Percentiles rank a stretch among this genome's conserved stretches.
These are phyloP conservation scores for Motacilla tschutschensis DNA, from an alignment of 2,113 vertebrate species.

Conservation along the genomic window DNA sequence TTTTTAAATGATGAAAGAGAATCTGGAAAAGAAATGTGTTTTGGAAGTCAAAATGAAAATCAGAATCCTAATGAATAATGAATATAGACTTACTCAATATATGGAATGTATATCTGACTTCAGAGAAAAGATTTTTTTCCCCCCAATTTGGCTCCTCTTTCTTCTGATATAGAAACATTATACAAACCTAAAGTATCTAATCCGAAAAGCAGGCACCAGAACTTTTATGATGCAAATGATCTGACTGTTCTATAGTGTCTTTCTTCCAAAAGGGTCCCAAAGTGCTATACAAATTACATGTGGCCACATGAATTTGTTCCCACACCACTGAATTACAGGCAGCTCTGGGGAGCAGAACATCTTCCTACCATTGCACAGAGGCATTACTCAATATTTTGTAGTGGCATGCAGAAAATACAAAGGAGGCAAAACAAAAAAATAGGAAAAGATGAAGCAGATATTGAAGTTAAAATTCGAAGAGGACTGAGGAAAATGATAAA, in stretches of 20 bases:
- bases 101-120: constrained; percentile 18
- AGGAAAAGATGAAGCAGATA: not conserved
- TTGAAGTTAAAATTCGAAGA: not conserved
- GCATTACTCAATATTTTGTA: not conserved
- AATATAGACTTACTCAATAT: not conserved
- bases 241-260: constrained; percentile 27
- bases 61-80: not conserved
- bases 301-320: constrained; percentile 27
- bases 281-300: constrained; percentile 37
- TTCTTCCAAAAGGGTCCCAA: constrained; percentile 39
- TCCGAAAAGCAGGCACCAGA: constrained; percentile 23
- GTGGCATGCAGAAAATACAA: not conserved
- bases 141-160: constrained; percentile 23
- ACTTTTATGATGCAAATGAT: constrained; percentile 54
- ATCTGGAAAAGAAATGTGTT: not conserved
- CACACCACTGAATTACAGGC: constrained; percentile 12
- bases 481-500: not conserved
- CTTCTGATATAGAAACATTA: constrained; percentile 34
- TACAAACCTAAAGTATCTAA: constrained; percentile 25
- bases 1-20: not conserved
- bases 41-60: constrained; percentile 20
- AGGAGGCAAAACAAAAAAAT: not conserved
- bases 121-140: not conserved
- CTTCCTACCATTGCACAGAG: not conserved
- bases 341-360: not conserved